Evolutionary conservation across 2,797 vertebrate species (phyloP).

Genomic region (Melanogrammus aeglefinus): DNA sequence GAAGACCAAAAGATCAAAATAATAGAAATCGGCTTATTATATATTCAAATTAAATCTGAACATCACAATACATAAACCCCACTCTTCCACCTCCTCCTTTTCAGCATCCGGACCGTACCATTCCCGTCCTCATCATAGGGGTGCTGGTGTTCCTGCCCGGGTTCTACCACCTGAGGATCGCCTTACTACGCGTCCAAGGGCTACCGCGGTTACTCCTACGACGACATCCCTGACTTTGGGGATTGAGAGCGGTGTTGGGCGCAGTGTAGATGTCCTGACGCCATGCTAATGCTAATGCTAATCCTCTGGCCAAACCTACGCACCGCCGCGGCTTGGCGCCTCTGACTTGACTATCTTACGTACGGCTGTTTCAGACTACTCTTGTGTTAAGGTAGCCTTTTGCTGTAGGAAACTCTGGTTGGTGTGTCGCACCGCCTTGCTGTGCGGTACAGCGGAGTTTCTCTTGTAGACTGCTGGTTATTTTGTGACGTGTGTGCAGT

Average conservation of each 20-base stretch:
- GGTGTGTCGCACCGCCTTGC: too few species aligned
- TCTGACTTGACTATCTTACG: background rate
- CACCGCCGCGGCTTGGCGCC: background rate
- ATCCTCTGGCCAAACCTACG: background rate
- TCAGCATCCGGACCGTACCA: constrained; percentile 86
- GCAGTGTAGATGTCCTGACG: background rate
- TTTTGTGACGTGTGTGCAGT: background rate
- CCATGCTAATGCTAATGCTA: background rate
- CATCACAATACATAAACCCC: background rate
- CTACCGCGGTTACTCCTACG: constrained; percentile 93
- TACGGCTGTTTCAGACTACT: background rate
- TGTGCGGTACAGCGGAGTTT: background rate
- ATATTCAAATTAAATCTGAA: background rate
- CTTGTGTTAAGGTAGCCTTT: background rate
- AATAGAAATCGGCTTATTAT: background rate
- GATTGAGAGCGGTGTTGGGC: constrained; percentile 69
- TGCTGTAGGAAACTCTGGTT: background rate
- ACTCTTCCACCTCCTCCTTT: constrained; percentile 4
- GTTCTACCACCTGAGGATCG: constrained; percentile 94
- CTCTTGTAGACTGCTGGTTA: background rate
- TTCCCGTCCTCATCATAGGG: constrained; percentile 91
- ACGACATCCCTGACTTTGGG: constrained; percentile 95
- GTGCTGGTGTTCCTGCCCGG: constrained; percentile 92
- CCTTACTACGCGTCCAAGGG: constrained; percentile 93
- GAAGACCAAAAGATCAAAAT: background rate